Evolutionary conservation across 2,888 invertebrate species (phyloP).

Genomic region (Leptopilina myrica): DNA sequence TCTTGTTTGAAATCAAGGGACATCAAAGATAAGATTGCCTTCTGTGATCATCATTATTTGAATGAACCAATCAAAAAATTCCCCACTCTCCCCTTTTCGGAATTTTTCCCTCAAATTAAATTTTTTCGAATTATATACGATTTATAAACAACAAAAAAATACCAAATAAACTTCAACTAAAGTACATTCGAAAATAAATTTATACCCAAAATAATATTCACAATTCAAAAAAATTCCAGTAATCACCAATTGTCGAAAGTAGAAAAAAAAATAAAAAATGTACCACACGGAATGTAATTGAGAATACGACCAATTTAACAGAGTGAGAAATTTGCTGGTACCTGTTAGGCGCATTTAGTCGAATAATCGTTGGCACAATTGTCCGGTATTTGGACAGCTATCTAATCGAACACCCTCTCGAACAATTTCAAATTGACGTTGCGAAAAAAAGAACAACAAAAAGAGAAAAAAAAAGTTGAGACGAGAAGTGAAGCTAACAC

Average conservation of each 20-base stretch:
- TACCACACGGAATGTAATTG: not conserved
- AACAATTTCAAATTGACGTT: constrained; percentile 25
- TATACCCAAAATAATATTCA: no score
- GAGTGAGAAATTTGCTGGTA: not conserved
- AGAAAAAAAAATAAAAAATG: not conserved
- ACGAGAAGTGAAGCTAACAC: constrained; percentile 21
- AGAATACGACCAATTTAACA: constrained; percentile 24
- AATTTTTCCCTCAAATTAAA: no score
- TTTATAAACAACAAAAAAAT: no score
- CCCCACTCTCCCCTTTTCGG: not conserved
- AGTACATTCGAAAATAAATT: no score
- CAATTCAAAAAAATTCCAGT: no score
- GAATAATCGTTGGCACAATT: constrained; percentile 30
- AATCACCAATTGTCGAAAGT: no score
- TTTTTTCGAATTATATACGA: no score
- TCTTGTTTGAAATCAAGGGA: not conserved
- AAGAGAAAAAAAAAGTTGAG: constrained; percentile 6
- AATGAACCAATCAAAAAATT: not conserved
- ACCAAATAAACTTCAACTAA: no score
- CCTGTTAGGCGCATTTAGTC: constrained; percentile 22
- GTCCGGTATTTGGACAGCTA: constrained; percentile 36
- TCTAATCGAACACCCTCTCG: constrained; percentile 29
- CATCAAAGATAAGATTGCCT: not conserved
- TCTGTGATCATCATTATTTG: constrained; percentile 1
- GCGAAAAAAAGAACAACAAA: not conserved